phyloP scores from a whole-genome alignment of 2,797 vertebrate genomes.

The Hyperoplus lanceolatus region DNA sequence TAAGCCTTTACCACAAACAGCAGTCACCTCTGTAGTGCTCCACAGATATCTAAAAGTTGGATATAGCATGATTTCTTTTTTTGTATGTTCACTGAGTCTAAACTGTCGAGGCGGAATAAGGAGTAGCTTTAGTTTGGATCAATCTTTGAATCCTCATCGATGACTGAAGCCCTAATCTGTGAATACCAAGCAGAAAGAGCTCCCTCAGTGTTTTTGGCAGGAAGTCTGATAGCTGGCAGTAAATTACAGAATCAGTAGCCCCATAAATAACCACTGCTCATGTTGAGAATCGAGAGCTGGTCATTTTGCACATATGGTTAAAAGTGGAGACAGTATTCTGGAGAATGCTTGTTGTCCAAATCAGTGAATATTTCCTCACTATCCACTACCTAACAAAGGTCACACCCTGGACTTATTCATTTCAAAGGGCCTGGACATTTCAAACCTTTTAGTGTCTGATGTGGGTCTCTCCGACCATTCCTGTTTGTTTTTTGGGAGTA shows the following conservation, averaged over 20 bases:
- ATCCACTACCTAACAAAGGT: too few relatives aligned
- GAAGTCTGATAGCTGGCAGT: slow-evolving; percentile 53
- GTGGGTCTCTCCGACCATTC: too few relatives aligned
- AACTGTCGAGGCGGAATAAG: slow-evolving; percentile 17
- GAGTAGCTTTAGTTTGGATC: slow-evolving; percentile 47
- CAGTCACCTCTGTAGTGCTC: slow-evolving; percentile 35
- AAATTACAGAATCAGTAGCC: slow-evolving; percentile 43
- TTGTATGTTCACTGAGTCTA: not conserved
- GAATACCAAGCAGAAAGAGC: slow-evolving; percentile 55
- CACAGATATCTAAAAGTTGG: slow-evolving; percentile 35
- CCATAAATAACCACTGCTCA: slow-evolving; percentile 21
- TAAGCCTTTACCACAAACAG: slow-evolving; percentile 67
- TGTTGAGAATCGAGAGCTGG: slow-evolving; percentile 38
- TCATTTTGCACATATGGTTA: slow-evolving; percentile 31
- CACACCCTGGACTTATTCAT: too few relatives aligned
- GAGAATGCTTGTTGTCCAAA: too few relatives aligned
- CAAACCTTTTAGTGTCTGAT: too few relatives aligned
- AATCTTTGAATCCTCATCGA: slow-evolving; percentile 64
- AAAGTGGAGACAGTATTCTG: not conserved
- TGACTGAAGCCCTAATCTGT: slow-evolving; percentile 51
- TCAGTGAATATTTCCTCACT: too few relatives aligned
- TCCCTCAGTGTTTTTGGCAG: slow-evolving; percentile 54
- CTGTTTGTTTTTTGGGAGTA: too few relatives aligned
- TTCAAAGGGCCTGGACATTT: too few relatives aligned
- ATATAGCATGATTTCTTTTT: slow-evolving; percentile 31